Evolutionary conservation across 2,113 vertebrate genomes (phyloP), one percentile per base, ranked within the genome.

Genomic region (Rattus rattus): DNA sequence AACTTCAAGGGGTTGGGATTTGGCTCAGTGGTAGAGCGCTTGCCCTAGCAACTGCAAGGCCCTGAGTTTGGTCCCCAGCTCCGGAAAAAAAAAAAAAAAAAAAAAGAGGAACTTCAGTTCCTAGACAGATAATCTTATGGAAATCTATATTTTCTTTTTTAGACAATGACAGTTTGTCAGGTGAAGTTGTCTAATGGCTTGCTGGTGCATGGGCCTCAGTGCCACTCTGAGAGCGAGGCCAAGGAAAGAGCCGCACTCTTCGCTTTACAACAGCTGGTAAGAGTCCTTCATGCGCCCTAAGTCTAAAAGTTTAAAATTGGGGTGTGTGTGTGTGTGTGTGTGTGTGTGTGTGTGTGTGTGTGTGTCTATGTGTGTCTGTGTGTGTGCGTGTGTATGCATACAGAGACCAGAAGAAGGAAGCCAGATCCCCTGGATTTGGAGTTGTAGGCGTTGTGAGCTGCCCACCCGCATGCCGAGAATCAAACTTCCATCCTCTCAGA

Each of bases 201-300:
- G 72, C 97, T 99, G 97, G 98, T 99, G 28, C 99, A 99, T 0
- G 99, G 99, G 4, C 99, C 99, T 0, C 99, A 99, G 97, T 99
- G 99, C 98, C 99, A 98, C 92, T 99, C 99, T 19, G 99, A 99
- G 98, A 99, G 98, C 49, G 99, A 99, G 91, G 99, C 99, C 61
- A 99, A 99, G 98, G 99, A 99, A 97, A 99, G 99, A 95, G 99
- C 99, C 14, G 99, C 99, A 0, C 98, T 99, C 91, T 99, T 99
- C 97, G 99, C 99, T 91, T 98, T 99, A 81, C 99, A 99, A 67
- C 99, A 99, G 86, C 98, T 99, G 99, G 99, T 99, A 98, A 98
- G 98, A 81, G 91, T 49, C 75, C 17, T 54, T 43, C 22, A 12
- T 75, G 24, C 88, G 17, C 88, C 65, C 75, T 63, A 91, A 56